These are phyloP conservation scores for Melanotaenia trifasciata DNA, from an alignment of 2,797 vertebrate species.

Conservation along the genomic window DNA sequence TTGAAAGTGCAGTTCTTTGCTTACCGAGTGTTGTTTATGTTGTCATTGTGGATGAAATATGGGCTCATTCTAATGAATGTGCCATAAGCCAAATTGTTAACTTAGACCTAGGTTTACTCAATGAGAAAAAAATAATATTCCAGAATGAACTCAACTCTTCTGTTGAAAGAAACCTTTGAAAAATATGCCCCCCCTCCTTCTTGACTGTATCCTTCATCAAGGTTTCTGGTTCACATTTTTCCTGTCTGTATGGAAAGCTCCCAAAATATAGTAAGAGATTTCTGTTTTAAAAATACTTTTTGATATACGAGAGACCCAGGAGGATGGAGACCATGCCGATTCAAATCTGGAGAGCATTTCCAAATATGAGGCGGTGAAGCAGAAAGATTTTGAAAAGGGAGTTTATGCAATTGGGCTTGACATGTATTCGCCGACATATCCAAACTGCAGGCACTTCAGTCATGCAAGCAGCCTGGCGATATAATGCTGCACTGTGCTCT, in stretches of 20 bases:
- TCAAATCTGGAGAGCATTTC: conserved; percentile 70
- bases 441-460: conserved; percentile 68
- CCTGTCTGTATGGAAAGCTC: conserved; percentile 56
- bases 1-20: conserved; percentile 14
- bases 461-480: conserved; percentile 55
- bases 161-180: conserved; percentile 31
- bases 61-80: conserved; percentile 1
- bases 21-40: conserved; percentile 6
- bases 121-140: neutral
- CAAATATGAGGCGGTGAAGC: conserved; percentile 70
- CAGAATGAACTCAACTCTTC: conserved; percentile 18
- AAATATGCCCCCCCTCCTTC: conserved; percentile 4
- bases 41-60: conserved; percentile 15
- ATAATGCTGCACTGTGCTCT: conserved; percentile 83
- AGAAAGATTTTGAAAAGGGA: conserved; percentile 56
- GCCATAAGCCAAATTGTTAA: neutral
- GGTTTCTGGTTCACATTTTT: conserved; percentile 57
- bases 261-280: conserved; percentile 50
- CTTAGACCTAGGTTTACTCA: neutral
- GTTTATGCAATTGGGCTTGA: conserved; percentile 75
- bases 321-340: conserved; percentile 59
- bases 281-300: conserved; percentile 75
- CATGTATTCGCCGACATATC: conserved; percentile 65
- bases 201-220: conserved; percentile 53
- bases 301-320: conserved; percentile 77